These are phyloP conservation scores for Scartelaos histophorus DNA, from an alignment of 2,113 vertebrate species.

Conservation along the genomic window DNA sequence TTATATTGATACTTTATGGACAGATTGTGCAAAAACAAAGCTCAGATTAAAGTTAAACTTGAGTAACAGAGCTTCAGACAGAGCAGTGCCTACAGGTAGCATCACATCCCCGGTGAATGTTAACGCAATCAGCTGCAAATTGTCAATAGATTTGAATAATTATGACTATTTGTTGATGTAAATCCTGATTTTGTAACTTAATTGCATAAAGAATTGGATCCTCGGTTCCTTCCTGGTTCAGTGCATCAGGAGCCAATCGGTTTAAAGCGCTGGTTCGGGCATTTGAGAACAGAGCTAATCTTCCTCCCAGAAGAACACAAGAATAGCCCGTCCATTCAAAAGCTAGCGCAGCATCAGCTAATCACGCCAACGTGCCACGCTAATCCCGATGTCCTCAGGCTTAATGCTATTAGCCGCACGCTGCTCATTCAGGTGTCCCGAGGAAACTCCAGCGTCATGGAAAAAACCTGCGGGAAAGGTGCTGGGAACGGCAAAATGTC, in stretches of 20 bases:
- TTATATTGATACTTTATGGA: too few relatives aligned
- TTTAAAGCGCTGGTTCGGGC: conserved; percentile 49
- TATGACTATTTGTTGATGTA: neutral
- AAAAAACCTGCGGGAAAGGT: conserved; percentile 6
- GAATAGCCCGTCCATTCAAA: conserved; percentile 58
- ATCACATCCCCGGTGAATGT: too few relatives aligned
- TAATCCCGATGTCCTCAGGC: conserved; percentile 67
- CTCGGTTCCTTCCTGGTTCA: conserved; percentile 10
- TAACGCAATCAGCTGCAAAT: too few relatives aligned
- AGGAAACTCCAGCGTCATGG: conserved; percentile 2
- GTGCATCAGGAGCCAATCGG: conserved; percentile 43
- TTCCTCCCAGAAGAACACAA: conserved; percentile 36
- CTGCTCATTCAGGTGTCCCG: neutral
- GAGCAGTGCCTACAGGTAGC: too few relatives aligned
- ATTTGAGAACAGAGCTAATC: conserved; percentile 60
- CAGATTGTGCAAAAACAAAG: too few relatives aligned
- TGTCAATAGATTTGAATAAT: too few relatives aligned
- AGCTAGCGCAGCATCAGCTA: conserved; percentile 43
- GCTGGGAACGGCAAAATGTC: too few relatives aligned
- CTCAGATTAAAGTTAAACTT: too few relatives aligned
- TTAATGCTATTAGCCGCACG: conserved; percentile 62
- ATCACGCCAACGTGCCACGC: conserved; percentile 55
- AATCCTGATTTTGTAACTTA: neutral
- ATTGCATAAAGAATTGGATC: neutral
- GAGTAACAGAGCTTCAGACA: too few relatives aligned